phyloP scores from a whole-genome alignment of 2,113 vertebrate genomes.

The Hydrolagus affinis region DNA sequence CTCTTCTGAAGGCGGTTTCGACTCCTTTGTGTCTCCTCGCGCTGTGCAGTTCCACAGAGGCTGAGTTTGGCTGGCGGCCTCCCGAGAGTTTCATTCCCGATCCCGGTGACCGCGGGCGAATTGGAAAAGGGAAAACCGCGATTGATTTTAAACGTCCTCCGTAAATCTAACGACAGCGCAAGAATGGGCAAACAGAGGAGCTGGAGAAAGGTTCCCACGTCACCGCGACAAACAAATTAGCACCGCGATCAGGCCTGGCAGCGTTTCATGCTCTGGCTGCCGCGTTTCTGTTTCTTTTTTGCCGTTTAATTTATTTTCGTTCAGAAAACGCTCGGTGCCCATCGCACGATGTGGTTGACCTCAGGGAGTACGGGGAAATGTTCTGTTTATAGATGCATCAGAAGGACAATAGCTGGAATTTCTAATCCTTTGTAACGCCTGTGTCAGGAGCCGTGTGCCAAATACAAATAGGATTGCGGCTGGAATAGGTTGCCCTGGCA shows the following conservation, averaged over 20 bases:
- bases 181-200: neutral
- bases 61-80: too few species aligned
- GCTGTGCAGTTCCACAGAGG: too few species aligned
- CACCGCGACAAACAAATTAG: neutral
- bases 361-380: slow-evolving; percentile 13
- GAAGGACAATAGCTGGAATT: slow-evolving; percentile 17
- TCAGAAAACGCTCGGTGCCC: neutral
- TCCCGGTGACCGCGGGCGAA: too few species aligned
- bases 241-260: neutral
- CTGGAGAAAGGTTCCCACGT: neutral
- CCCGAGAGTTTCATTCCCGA: too few species aligned
- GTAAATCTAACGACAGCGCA: neutral
- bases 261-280: neutral
- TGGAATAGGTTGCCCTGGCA: neutral
- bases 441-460: neutral
- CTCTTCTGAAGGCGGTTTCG: too few species aligned
- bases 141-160: neutral
- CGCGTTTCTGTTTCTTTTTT: too few species aligned
- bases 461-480: neutral
- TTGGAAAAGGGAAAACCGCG: neutral
- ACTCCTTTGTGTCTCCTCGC: neutral
- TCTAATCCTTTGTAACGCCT: neutral
- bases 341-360: neutral
- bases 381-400: neutral
- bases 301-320: neutral